Conservation (phyloP, 2,113 vertebrate species). For the Sceloporus tristichus region DNA sequence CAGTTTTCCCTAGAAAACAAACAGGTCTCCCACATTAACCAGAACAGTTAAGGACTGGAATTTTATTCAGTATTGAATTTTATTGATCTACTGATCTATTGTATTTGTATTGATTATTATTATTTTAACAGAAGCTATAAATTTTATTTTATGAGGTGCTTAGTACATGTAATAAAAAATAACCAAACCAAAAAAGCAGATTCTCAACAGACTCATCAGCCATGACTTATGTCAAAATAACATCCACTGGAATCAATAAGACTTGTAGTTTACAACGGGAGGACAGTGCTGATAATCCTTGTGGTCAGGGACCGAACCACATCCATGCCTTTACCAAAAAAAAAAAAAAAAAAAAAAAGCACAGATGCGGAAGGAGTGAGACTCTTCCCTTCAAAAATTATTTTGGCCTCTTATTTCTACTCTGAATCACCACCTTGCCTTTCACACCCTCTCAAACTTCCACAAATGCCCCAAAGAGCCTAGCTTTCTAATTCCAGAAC, state of each 20-base stretch:
- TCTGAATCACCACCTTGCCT: not conserved
- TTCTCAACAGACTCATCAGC: not conserved
- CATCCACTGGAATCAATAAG: not conserved
- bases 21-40: not conserved
- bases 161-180: not conserved
- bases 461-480: conserved; percentile 18
- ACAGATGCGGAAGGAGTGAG: not conserved
- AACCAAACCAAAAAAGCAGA: not conserved
- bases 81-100: not conserved
- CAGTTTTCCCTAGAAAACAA: not conserved
- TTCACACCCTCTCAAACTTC: not conserved
- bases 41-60: not conserved
- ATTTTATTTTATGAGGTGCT: not conserved
- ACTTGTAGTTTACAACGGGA: not conserved
- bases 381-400: conserved; percentile 5
- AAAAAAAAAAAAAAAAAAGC: not conserved
- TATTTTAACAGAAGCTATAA: not conserved
- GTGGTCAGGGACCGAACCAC: conserved; percentile 31
- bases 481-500: conserved; percentile 1
- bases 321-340: not conserved
- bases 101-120: not conserved
- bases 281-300: not conserved
- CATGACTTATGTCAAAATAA: not conserved
- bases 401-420: conserved; percentile 24
- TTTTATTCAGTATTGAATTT: not conserved